Evolutionary conservation across 2,888 invertebrate species (phyloP), one percentile per base, ranked within the genome.

Genomic region (Mylabris sibirica): DNA sequence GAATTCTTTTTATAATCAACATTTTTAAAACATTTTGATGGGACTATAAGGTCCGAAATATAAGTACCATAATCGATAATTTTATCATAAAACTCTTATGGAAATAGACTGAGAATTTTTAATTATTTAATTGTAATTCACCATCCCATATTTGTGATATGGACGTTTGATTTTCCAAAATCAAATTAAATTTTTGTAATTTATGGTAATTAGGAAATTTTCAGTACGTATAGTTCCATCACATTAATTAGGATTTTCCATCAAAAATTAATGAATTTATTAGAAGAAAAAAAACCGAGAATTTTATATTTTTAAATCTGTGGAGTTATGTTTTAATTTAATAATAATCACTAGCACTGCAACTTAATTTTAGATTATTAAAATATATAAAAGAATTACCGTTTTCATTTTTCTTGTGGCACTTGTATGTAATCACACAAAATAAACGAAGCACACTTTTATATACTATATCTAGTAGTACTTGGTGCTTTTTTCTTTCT

Each of bases 391-490:
- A 38, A 63, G 71, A 72, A 75, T 77, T 72, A 77, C 77, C 76
- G 73, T 71, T 75, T 76, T 75, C 77, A 77, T 77, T 73, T 66
- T 72, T n/a, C 67, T 64, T 69, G 69, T 68, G 70, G 69, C 77
- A 76, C 77, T 74, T 73, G 14, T 60, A 20, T 34, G 20, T 20
- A 20, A 20, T 49, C 49, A 20, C 49, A 20, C 20, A 20, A 49
- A 49, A 11, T 64, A n/a, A 68, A 9, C 17, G 22, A 62, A 22
- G 3, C 14, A 11, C 70, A 71, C 73, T 69, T 71, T 69, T 68
- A 68, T 66, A 72, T 67, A n/a, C n/a, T n/a, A 70, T 70, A 69
- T n/a, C 12, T 35, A 9, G 35, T 35, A 2, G 35, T 6, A 5
- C 1, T 41, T 14, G 4, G 14, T n/a, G 11, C 17, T 17, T 44